Base-by-base conservation (phyloP, 2,888 invertebrate genomes). In the Andrena dorsata region DNA sequence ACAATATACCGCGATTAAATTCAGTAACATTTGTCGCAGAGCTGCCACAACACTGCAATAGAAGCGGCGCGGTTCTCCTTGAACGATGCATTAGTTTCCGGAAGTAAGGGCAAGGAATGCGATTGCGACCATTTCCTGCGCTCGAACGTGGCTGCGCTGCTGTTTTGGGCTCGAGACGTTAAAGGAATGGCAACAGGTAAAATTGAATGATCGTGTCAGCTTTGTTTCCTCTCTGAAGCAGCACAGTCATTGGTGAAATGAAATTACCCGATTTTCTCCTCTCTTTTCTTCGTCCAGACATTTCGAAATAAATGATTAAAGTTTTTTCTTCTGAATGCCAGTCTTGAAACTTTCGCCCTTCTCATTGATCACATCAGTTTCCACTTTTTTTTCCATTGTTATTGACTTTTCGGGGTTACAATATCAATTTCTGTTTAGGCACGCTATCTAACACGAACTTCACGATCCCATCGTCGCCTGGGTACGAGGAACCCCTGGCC, bases 161-260 rank as follows among this genome's bases (percentile, higher is more conserved):
- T 92, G 16, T 69, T 80, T 1, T 92, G 92, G 92, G 89, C 92
- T 64, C 85, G 83, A 23, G 75, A 88, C 23, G 61, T 70, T 4
- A 88, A 82, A 53, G 84, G 87, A 65, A 92, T 92, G 91, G 83
- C 87, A 0, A 91, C 84, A 68, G 90, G 92, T 91, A 32, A 63
- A 49, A 13, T 49, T 51, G 10, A 0, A 71, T 51, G 2, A 26
- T 51, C 10, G 0, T 6, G 26, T n/a, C 2, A 10, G 20, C 20
- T 64, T 47, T 23, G 4, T 41, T 26, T 64, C 23, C 8, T 64
- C 16, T 41, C 41, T 41, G 41, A 41, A 41, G 5, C 28, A 10
- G 10, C 20, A 20, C 7, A 56, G 2, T 23, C 8, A 20, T 41
- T 41, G 4, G 3, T 26, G 20, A 8, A 56, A 26, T 26, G 51